A percentile compares a stretch with the other conserved stretches of the same genome.
These are phyloP conservation scores for Apogon talboti DNA, from an alignment of 2,797 vertebrate genomes.

Conservation along the genomic window DNA sequence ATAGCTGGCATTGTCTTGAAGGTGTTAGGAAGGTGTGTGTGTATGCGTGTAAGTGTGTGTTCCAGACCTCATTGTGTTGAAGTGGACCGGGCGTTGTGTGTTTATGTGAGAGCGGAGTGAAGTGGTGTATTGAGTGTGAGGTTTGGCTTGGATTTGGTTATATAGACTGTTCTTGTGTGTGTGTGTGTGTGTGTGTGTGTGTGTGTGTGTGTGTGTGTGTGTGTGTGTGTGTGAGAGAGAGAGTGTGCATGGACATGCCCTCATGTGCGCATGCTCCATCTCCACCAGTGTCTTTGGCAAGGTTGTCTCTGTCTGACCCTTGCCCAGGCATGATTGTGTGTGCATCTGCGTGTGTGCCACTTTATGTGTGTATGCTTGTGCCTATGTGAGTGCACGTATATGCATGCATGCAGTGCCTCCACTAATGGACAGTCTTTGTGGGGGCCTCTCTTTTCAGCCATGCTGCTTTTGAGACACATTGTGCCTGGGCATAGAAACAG, in stretches of 20 bases:
- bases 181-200: slow-evolving; percentile 14
- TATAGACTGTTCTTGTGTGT: slow-evolving; percentile 20
- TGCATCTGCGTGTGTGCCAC: slow-evolving; percentile 6
- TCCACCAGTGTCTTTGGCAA: slow-evolving; percentile 54
- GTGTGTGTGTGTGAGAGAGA: too few species aligned
- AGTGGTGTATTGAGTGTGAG: slow-evolving; percentile 43
- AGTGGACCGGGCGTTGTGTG: slow-evolving; percentile 59
- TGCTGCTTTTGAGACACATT: slow-evolving; percentile 80
- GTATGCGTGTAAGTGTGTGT: slow-evolving; percentile 14
- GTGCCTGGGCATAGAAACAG: slow-evolving; percentile 78
- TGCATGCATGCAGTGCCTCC: slow-evolving; percentile 65
- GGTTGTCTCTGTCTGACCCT: slow-evolving; percentile 56
- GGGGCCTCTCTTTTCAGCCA: slow-evolving; percentile 77
- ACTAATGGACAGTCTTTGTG: slow-evolving; percentile 78
- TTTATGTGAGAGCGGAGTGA: slow-evolving; percentile 51
- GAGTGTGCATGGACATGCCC: neutral
- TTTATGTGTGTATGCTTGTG: slow-evolving; percentile 18
- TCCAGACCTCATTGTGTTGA: slow-evolving; percentile 58
- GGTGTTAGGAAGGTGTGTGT: slow-evolving; percentile 41
- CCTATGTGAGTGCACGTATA: slow-evolving; percentile 43
- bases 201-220: too few species aligned
- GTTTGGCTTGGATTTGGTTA: slow-evolving; percentile 38
- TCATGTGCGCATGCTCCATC: slow-evolving; percentile 32
- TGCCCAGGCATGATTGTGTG: slow-evolving; percentile 41
- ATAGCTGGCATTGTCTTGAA: slow-evolving; percentile 47